phyloP scores from a whole-genome alignment of 2,888 invertebrate species.

The Agapetus fuscipes region DNA sequence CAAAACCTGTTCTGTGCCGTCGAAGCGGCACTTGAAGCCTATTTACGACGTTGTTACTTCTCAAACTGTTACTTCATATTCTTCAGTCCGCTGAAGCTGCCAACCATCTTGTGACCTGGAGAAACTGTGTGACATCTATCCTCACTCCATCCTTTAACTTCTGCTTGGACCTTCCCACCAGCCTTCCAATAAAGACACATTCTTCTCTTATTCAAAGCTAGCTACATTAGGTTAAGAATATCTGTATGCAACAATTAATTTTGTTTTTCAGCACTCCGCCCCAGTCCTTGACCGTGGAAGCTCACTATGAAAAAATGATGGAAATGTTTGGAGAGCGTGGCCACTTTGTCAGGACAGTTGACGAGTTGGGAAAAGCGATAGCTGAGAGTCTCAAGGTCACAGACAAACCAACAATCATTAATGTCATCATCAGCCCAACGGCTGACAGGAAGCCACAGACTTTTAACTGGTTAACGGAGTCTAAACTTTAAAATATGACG shows the following conservation, averaged over 20 bases:
- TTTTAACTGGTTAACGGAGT: constrained; percentile 88
- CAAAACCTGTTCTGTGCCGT: too few species aligned
- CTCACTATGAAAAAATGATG: constrained; percentile 86
- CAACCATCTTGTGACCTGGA: too few species aligned
- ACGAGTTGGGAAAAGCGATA: constrained; percentile 65
- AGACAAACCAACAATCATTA: constrained; percentile 78
- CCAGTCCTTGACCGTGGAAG: constrained; percentile 64
- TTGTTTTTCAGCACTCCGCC: constrained; percentile 66
- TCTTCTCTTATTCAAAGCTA: not conserved
- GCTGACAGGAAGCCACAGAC: constrained; percentile 87
- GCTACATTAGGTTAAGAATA: not conserved
- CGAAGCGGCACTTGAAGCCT: too few species aligned
- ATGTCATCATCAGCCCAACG: constrained; percentile 79
- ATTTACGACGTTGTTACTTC: too few species aligned
- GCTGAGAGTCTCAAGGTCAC: constrained; percentile 54
- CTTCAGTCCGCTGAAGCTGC: too few species aligned
- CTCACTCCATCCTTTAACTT: too few species aligned
- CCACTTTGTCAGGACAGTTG: constrained; percentile 65
- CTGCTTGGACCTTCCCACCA: too few species aligned
- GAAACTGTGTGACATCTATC: too few species aligned
- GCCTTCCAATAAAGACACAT: not conserved
- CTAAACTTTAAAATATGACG: constrained; percentile 74
- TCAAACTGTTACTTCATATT: too few species aligned
- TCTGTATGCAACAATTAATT: not conserved
- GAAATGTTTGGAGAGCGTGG: constrained; percentile 77